Percentiles rank a stretch among this genome's conserved stretches.
These are phyloP conservation scores for Bimastos eiseni DNA, from an alignment of 2,888 invertebrate genomes.

Conservation along the genomic window DNA sequence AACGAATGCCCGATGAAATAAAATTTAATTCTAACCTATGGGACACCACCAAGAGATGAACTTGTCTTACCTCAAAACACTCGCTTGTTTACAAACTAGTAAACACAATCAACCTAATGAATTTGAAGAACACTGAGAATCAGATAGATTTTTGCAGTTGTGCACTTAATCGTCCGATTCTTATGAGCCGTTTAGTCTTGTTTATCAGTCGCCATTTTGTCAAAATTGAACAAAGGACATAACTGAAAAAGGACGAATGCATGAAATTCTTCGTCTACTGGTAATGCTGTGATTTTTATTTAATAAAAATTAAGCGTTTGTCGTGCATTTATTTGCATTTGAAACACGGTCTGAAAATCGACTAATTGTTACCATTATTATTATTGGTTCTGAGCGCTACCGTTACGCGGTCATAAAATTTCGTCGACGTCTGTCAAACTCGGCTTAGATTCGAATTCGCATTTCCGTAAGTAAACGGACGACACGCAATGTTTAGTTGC, in stretches of 20 bases:
- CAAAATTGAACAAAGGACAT: conserved; percentile 13
- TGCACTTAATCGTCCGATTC: neutral
- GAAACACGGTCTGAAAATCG: neutral
- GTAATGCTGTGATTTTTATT: neutral
- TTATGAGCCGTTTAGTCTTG: neutral
- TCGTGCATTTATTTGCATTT: neutral
- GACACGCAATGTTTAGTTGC: too few relatives aligned
- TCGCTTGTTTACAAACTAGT: conserved; percentile 4
- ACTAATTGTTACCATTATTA: neutral
- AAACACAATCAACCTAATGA: neutral
- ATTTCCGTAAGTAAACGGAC: neutral
- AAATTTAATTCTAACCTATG: neutral
- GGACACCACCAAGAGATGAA: neutral
- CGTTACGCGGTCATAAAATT: neutral
- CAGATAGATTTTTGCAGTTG: neutral
- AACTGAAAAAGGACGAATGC: conserved; percentile 3
- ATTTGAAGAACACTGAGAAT: neutral
- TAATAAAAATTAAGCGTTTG: neutral
- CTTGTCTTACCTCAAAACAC: neutral
- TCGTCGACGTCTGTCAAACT: neutral
- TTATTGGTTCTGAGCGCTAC: neutral
- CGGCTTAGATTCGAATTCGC: neutral
- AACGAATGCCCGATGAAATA: neutral
- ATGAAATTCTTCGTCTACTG: neutral
- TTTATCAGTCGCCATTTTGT: conserved; percentile 6